Evolutionary conservation across 2,113 vertebrate genomes (phyloP).

Genomic region (Natator depressus): DNA sequence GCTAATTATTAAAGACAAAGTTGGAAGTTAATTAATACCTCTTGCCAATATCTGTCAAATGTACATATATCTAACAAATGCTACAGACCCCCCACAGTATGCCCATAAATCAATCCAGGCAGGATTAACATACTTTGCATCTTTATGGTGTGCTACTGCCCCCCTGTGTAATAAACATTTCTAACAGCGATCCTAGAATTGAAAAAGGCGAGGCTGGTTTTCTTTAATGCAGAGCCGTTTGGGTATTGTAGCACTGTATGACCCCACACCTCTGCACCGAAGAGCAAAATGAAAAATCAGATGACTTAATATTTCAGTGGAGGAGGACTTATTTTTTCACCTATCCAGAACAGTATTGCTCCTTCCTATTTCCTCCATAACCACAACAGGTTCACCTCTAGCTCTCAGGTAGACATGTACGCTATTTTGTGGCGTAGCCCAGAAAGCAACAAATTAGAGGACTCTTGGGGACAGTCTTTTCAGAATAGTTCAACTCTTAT

Average conservation of each 20-base stretch:
- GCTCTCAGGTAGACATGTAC: neutral
- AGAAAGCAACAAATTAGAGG: neutral
- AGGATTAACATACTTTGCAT: rapidly evolving
- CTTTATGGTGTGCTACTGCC: conserved; percentile 69
- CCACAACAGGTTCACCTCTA: neutral
- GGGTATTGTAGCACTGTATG: neutral
- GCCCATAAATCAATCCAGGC: neutral
- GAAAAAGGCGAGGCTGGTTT: rapidly evolving
- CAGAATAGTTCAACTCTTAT: rapidly evolving
- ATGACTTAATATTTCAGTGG: rapidly evolving
- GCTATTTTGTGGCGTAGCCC: neutral
- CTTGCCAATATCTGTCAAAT: conserved; percentile 48
- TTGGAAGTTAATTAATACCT: conserved; percentile 24
- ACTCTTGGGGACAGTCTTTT: neutral
- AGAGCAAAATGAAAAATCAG: neutral
- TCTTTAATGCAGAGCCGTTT: rapidly evolving
- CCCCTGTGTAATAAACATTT: conserved; percentile 58
- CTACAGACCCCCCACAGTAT: neutral
- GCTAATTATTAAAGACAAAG: conserved; percentile 37
- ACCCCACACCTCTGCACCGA: rapidly evolving
- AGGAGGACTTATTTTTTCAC: neutral
- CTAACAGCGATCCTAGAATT: neutral
- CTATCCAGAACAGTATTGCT: neutral
- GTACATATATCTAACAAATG: neutral
- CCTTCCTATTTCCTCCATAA: rapidly evolving